Evolutionary conservation across 2,797 vertebrate species (phyloP).

Genomic region (Leptoclinus maculatus): DNA sequence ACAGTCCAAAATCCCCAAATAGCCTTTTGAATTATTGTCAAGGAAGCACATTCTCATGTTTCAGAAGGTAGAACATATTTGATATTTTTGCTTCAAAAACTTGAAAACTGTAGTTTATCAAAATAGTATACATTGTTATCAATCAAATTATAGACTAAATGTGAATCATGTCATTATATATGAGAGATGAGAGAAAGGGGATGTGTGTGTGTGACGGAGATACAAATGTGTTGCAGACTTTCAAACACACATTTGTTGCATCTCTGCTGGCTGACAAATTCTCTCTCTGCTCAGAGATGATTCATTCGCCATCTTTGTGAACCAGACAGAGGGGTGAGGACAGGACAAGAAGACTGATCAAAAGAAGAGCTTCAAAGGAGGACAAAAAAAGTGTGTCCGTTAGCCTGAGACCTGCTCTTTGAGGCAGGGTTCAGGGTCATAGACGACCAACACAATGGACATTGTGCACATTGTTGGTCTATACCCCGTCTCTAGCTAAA

Average conservation of each 20-base stretch:
- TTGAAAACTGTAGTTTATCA: background rate
- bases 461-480: constrained; percentile 57
- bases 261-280: constrained; percentile 63
- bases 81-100: background rate
- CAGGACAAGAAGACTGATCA: constrained; percentile 77
- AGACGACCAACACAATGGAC: constrained; percentile 80
- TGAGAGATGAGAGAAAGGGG: background rate
- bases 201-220: constrained; percentile 19
- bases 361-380: constrained; percentile 85
- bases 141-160: background rate
- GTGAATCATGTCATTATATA: background rate
- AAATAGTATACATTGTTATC: background rate
- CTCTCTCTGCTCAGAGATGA: constrained; percentile 54
- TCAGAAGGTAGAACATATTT: background rate
- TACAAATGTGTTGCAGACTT: constrained; percentile 50
- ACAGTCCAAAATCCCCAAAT: background rate
- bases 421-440: constrained; percentile 74
- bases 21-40: background rate
- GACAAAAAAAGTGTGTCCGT: constrained; percentile 68
- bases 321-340: constrained; percentile 67
- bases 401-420: constrained; percentile 69
- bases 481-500: constrained; percentile 47
- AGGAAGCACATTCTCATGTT: background rate
- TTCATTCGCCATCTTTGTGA: constrained; percentile 66
- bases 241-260: constrained; percentile 63